Evolutionary conservation across 53 echinoderm and acorn worm genomes (phyloP).

Genomic region (Mesocentrotus franciscanus): DNA sequence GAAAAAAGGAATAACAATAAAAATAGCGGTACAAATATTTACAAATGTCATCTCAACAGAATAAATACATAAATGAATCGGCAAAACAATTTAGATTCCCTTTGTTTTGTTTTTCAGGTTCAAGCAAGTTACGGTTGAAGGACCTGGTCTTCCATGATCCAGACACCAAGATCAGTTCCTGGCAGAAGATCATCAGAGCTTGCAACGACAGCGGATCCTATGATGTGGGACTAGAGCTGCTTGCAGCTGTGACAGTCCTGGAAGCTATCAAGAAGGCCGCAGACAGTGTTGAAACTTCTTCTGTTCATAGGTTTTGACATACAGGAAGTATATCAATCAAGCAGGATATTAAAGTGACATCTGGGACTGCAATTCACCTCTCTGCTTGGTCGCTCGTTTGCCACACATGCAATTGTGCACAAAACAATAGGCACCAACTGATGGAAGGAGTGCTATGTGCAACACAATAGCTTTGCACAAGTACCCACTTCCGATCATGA

Average conservation of each 20-base stretch:
- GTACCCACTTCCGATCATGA: too few relatives aligned
- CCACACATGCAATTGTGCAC: too few relatives aligned
- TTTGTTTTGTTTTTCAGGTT: constrained; percentile 32
- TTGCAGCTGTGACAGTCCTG: constrained; percentile 84
- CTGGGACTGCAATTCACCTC: neutral
- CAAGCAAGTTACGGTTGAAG: constrained; percentile 70
- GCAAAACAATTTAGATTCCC: neutral
- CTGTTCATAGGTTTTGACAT: neutral
- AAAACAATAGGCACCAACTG: too few relatives aligned
- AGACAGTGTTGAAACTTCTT: constrained; percentile 19
- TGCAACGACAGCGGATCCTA: constrained; percentile 86
- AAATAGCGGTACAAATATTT: too few relatives aligned
- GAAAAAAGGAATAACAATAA: too few relatives aligned
- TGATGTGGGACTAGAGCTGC: constrained; percentile 79
- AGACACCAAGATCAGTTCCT: constrained; percentile 69
- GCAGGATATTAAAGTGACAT: neutral
- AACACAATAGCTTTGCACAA: too few relatives aligned
- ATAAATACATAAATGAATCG: too few relatives aligned
- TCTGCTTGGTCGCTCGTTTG: too few relatives aligned
- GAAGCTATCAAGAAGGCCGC: constrained; percentile 77
- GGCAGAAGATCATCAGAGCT: constrained; percentile 78
- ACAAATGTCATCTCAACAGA: too few relatives aligned
- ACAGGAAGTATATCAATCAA: neutral
- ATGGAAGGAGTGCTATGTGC: too few relatives aligned
- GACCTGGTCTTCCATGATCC: constrained; percentile 86